Base-by-base conservation (phyloP, 1,140 invertebrate genomes). In the Cydia splendana region DNA sequence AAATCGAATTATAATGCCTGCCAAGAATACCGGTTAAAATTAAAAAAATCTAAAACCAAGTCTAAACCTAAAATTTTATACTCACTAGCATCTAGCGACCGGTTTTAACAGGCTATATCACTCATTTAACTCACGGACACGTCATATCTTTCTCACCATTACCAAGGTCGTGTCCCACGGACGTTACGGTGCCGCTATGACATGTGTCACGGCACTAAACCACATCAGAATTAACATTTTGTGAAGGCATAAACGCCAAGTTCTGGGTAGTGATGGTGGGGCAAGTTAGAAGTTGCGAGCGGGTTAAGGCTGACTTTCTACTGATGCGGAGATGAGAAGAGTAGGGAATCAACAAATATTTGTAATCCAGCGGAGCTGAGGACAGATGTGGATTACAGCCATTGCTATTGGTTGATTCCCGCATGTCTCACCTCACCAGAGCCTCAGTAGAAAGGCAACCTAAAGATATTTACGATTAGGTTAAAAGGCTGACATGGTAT, bases 211-310 rank as follows among this genome's bases (percentile, higher is more conserved):
- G 67, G 34, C 34, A 71, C 18, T 71, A 71, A 38, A 38, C 34
- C 67, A 71, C 67, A 71, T 71, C 67, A 71, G 45, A 71, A 71
- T 71, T 71, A 71, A 42, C 67, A 71, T 71, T 71, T 71, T 42
- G 67, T 71, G 67, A 38, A 71, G 67, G 24, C 34, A 71, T 45
- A 38, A 71, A 38, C 34, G 67, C 67, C 34, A 28, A 34, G 30
- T 71, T 71, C 67, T 71, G 67, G 34, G 67, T 71, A 71, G 12
- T 10, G 67, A 9, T 34, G 24, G n/a, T 71, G 65, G 30, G 15
- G 13, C 67, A 71, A 71, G 67, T n/a, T 18, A 9, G 30, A 42
- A 71, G 34, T 34, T 30, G 0, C 4, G 13, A 38, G 65, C 65
- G 65, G 65, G 3, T 69, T 34, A 28, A n/a, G n/a, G n/a, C n/a